These are phyloP conservation scores for Tenrec ecaudatus DNA, from an alignment of 2,113 vertebrate genomes.

Conservation along the genomic window DNA sequence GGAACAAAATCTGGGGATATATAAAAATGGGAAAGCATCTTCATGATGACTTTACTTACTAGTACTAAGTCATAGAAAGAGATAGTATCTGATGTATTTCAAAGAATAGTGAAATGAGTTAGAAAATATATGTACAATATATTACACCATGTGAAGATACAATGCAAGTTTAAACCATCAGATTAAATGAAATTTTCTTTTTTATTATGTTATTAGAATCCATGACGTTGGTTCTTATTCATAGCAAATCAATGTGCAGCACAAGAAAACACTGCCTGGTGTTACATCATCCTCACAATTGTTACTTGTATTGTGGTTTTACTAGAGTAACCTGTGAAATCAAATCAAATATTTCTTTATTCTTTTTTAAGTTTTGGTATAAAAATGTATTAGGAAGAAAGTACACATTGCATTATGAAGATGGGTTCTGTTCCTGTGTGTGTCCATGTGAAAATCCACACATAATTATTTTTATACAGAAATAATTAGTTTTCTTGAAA, in stretches of 20 bases:
- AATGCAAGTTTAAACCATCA: background rate
- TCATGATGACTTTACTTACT: background rate
- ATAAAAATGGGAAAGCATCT: background rate
- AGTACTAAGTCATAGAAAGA: background rate
- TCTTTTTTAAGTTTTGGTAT: background rate
- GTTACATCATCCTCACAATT: too few species aligned
- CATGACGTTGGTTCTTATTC: too few species aligned
- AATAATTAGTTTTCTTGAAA: slow-evolving; percentile 8
- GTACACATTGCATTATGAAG: background rate
- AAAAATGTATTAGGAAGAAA: background rate
- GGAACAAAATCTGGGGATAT: background rate
- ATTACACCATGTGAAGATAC: background rate
- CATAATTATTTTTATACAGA: background rate
- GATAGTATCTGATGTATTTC: background rate
- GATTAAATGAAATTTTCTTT: slow-evolving; percentile 35
- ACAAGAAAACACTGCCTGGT: too few species aligned
- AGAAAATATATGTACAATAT: background rate
- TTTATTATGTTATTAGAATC: too few species aligned
- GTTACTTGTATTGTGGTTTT: background rate
- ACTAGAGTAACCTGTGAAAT: background rate
- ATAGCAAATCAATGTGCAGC: too few species aligned
- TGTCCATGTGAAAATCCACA: background rate
- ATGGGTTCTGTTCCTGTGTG: background rate
- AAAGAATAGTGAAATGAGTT: background rate
- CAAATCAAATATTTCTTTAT: background rate